phyloP scores from a whole-genome alignment of 2,113 vertebrate species.

The Corvus hawaiiensis region DNA sequence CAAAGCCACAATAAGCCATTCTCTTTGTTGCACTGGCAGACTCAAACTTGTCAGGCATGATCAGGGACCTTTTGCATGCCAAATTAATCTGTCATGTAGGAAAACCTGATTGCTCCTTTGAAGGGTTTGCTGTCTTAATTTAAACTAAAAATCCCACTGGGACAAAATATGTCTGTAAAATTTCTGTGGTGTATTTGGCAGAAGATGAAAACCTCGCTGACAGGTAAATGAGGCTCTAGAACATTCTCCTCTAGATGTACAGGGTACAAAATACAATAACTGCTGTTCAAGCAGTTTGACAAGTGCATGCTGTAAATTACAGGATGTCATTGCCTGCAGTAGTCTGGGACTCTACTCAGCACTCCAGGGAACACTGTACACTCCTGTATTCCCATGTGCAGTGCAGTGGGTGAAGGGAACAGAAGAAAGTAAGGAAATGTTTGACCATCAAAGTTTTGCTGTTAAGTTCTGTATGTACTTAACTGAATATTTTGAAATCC shows the following conservation, averaged over 20 bases:
- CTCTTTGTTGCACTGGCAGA: not conserved
- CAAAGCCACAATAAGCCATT: not conserved
- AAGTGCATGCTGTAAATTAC: not conserved
- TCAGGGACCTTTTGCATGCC: not conserved
- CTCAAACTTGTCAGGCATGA: not conserved
- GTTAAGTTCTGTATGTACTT: not conserved
- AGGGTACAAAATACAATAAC: not conserved
- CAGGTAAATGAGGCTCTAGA: not conserved
- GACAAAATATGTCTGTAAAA: not conserved
- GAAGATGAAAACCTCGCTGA: not conserved
- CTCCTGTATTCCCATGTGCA: fast-evolving
- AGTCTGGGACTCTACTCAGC: not conserved
- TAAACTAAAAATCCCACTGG: not conserved
- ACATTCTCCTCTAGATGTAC: not conserved
- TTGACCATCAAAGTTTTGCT: not conserved
- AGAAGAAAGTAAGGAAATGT: not conserved
- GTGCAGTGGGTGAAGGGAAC: not conserved
- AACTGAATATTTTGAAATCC: not conserved
- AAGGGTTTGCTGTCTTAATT: not conserved
- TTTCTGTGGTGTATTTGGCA: not conserved
- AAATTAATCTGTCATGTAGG: not conserved
- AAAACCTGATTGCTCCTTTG: not conserved
- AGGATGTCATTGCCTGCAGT: not conserved
- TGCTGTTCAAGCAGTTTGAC: not conserved
- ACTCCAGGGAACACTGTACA: not conserved